A percentile compares a stretch with the other conserved stretches of the same genome.
These are phyloP conservation scores for Caenorhabditis japonica DNA, from an alignment of 2,888 invertebrate genomes.

Conservation along the genomic window DNA sequence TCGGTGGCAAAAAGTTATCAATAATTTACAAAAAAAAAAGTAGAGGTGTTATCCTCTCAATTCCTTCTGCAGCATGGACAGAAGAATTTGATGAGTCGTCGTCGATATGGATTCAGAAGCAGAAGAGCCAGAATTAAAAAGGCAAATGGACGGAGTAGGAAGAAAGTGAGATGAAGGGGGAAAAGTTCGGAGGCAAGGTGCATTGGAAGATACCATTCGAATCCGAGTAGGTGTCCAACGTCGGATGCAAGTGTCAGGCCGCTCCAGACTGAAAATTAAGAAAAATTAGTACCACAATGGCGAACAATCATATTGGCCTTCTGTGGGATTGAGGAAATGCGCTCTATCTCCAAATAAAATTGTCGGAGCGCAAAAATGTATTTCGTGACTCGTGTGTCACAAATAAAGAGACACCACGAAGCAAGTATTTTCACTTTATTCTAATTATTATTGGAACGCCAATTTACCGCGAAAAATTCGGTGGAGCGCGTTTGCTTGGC, in stretches of 20 bases:
- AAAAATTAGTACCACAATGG: not conserved
- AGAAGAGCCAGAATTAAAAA: slow-evolving; percentile 27
- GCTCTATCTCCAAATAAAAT: too few species aligned
- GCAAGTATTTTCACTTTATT: too few species aligned
- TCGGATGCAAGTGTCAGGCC: slow-evolving; percentile 30
- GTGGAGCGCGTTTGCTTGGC: too few species aligned
- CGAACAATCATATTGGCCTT: not conserved
- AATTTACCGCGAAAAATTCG: too few species aligned
- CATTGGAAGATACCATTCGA: slow-evolving; percentile 38
- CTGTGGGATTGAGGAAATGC: too few species aligned
- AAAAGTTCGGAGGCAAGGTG: slow-evolving; percentile 46
- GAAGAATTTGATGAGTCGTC: slow-evolving; percentile 48
- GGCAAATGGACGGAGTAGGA: slow-evolving; percentile 42
- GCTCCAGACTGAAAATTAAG: slow-evolving; percentile 48
- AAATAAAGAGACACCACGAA: too few species aligned
- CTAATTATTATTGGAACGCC: too few species aligned
- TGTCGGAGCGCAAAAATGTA: too few species aligned
- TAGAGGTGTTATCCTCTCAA: not conserved
- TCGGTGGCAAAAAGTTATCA: slow-evolving; percentile 2
- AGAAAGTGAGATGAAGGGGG: slow-evolving; percentile 50
- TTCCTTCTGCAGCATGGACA: slow-evolving; percentile 51
- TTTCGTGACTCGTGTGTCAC: too few species aligned
- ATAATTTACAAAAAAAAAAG: slow-evolving; percentile 37
- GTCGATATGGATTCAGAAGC: slow-evolving; percentile 47
- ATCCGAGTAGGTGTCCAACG: slow-evolving; percentile 23